A percentile compares a stretch with the other conserved stretches of the same genome.
Evolutionary conservation across 2,113 vertebrate species (phyloP).

Genomic region (Balaeniceps rex): DNA sequence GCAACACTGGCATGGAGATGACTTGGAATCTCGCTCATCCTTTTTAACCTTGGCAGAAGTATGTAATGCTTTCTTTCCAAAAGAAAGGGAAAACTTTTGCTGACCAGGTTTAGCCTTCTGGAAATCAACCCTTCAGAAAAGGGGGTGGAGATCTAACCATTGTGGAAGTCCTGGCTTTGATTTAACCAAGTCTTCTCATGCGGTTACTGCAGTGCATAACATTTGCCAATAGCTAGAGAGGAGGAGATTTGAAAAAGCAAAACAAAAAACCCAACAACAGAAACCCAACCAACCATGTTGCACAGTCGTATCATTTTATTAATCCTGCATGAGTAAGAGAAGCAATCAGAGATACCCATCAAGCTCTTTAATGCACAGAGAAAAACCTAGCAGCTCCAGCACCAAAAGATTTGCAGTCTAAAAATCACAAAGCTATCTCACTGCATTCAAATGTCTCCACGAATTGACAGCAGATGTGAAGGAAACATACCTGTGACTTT

Average conservation of each 20-base stretch:
- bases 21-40: background rate
- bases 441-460: background rate
- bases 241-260: background rate
- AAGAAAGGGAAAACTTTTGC: background rate
- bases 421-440: background rate
- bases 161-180: background rate
- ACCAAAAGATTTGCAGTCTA: background rate
- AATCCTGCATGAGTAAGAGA: background rate
- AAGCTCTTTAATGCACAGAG: background rate
- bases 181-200: background rate
- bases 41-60: background rate
- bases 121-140: background rate
- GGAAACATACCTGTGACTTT: constrained; percentile 81
- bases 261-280: background rate
- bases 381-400: background rate
- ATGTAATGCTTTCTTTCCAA: background rate
- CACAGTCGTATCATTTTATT: background rate
- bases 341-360: background rate
- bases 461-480: background rate
- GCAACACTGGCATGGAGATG: background rate
- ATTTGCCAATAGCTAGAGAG: background rate
- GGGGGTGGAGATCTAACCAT: background rate
- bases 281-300: background rate
- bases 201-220: background rate
- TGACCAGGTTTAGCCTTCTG: background rate